Evolutionary conservation across 2,888 invertebrate species (phyloP), one percentile per base, ranked within the genome.

Genomic region (Aplocera efformata): DNA sequence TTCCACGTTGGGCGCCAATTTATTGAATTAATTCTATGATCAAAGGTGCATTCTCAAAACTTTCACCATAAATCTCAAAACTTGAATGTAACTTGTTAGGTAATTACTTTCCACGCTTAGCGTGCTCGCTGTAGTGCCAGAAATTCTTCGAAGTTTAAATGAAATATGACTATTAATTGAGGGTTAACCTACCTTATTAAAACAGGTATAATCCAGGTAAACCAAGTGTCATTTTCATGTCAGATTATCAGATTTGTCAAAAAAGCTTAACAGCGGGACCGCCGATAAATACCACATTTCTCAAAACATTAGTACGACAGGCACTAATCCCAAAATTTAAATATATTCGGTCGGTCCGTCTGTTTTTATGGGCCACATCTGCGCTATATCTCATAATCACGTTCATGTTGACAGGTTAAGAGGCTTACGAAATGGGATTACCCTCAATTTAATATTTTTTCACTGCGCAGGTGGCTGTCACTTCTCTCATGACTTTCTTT

Each of bases 361-460:
- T 47, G 44, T 32, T 44, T 37, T 17, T 30, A 26, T 21, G 30
- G 29, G 58, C 37, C 54, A 49, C 65, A 62, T 63, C 63, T 71
- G 62, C 38, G 33, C 47, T 53, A 45, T 63, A 66, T 69, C 61
- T 67, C 67, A 68, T 73, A 71, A 73, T 72, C 71, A 57, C 60
- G 42, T 59, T 56, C 56, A 62, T 63, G 60, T 53, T 72, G 79
- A 73, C 77, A 73, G 64, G 64, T 72, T 75, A 69, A 73, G 68
- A 64, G 67, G 70, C 67, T 73, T 66, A 66, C 60, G 56, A 59
- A 56, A 64, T 45, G 45, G 63, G 69, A 69, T 72, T 72, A 72
- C 60, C 55, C 48, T 58, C 55, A 65, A 66, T 74, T 77, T 74
- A 65, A 77, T 75, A 72, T 68, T 66, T 64, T 47, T 70, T 72